Conservation (phyloP, 2,113 vertebrate genomes). For the Dascyllus trimaculatus region DNA sequence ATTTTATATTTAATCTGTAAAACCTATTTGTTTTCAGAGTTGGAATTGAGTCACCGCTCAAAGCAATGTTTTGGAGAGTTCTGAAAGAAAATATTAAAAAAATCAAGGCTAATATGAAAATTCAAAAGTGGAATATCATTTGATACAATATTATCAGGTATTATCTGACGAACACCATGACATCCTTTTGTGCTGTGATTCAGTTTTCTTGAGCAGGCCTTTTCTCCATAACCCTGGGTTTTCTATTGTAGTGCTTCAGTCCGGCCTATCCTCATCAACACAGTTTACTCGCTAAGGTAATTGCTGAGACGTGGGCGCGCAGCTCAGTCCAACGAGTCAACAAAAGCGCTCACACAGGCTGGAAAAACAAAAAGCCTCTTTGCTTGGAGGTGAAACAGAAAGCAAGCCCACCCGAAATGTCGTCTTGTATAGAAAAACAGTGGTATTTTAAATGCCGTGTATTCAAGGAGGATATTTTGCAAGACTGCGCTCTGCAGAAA, state of each 20-base stretch:
- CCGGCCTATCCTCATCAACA: slow-evolving; percentile 2
- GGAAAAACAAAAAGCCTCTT: neutral
- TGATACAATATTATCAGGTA: neutral
- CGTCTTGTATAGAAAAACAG: neutral
- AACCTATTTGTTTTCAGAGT: too few relatives aligned
- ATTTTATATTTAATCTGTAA: too few relatives aligned
- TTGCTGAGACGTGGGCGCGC: slow-evolving; percentile 8
- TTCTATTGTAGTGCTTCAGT: neutral
- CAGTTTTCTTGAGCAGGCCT: slow-evolving; percentile 1
- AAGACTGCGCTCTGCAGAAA: neutral
- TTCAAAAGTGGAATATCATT: neutral
- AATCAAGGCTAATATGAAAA: slow-evolving; percentile 15
- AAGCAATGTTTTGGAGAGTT: too few relatives aligned
- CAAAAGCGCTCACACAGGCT: slow-evolving; percentile 5
- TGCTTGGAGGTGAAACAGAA: slow-evolving; percentile 11
- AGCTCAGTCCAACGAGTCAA: neutral
- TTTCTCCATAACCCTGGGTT: neutral
- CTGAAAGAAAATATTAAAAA: neutral
- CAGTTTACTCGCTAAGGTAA: slow-evolving; percentile 19
- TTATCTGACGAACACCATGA: neutral
- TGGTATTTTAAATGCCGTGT: neutral
- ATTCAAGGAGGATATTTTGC: too few relatives aligned
- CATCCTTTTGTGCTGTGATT: neutral
- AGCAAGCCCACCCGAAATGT: neutral
- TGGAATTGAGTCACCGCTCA: too few relatives aligned